These are phyloP conservation scores for Crocuta crocuta DNA, from an alignment of 2,113 vertebrate species.

Conservation along the genomic window DNA sequence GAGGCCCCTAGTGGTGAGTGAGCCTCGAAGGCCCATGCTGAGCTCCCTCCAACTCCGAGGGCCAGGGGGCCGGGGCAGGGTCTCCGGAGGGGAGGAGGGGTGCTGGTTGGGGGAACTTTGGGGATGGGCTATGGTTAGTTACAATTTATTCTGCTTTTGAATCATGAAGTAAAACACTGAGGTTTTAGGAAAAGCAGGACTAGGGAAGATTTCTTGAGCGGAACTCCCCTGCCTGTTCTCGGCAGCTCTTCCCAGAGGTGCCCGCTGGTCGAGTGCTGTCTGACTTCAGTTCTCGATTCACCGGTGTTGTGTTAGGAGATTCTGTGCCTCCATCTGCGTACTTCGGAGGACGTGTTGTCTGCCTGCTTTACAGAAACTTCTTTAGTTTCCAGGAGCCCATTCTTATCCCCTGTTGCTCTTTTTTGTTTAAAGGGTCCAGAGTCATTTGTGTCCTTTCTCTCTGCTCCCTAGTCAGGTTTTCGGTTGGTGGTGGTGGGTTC, in stretches of 20 bases:
- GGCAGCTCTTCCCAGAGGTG: not conserved
- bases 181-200: not conserved
- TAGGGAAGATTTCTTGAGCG: not conserved
- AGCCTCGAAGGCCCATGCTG: not conserved
- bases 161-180: not conserved
- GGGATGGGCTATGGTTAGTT: not conserved
- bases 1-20: not conserved
- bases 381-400: not conserved
- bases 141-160: not conserved
- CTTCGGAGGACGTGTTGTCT: not conserved
- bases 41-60: not conserved
- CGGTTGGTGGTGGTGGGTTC: not conserved
- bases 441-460: not conserved
- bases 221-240: not conserved
- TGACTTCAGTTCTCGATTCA: not conserved
- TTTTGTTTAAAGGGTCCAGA: not conserved
- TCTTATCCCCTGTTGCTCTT: not conserved
- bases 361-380: not conserved
- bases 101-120: not conserved
- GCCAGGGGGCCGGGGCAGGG: not conserved
- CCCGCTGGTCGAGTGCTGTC: not conserved
- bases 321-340: not conserved
- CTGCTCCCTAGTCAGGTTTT: not conserved
- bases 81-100: not conserved
- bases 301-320: not conserved